Percentiles rank a stretch among this genome's conserved stretches.
These are phyloP conservation scores for Picathartes gymnocephalus DNA, from an alignment of 2,113 vertebrate genomes.

Conservation along the genomic window DNA sequence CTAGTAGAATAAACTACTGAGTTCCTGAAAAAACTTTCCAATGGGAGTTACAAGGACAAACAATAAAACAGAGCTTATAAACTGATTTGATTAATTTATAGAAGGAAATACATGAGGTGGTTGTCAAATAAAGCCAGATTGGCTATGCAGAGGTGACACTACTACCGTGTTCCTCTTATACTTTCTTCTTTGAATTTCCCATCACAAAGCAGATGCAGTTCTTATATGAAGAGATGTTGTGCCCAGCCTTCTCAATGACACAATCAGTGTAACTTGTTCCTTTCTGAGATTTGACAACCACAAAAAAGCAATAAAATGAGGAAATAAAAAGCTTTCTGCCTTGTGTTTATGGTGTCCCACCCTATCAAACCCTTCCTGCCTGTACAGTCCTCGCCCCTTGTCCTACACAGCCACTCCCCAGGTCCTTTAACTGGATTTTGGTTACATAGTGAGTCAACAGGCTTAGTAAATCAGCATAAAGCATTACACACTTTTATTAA, in stretches of 20 bases:
- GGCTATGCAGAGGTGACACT: not conserved
- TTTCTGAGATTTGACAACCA: not conserved
- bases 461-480: not conserved
- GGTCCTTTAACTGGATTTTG: not conserved
- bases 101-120: not conserved
- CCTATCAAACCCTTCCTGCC: not conserved
- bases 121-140: not conserved
- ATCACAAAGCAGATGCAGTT: not conserved
- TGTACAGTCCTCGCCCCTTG: not conserved
- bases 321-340: not conserved
- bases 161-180: not conserved
- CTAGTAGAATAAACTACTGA: not conserved
- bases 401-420: not conserved
- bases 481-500: not conserved
- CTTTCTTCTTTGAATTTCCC: not conserved
- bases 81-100: not conserved
- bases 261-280: not conserved
- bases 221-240: not conserved
- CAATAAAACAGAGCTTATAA: not conserved
- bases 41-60: not conserved
- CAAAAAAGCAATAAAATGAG: not conserved
- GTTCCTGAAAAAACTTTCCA: not conserved
- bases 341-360: not conserved
- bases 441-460: conserved; percentile 32
- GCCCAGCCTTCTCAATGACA: not conserved